These are phyloP conservation scores for Lasioglossum baleicum DNA, from an alignment of 1,140 invertebrate species.

Conservation along the genomic window DNA sequence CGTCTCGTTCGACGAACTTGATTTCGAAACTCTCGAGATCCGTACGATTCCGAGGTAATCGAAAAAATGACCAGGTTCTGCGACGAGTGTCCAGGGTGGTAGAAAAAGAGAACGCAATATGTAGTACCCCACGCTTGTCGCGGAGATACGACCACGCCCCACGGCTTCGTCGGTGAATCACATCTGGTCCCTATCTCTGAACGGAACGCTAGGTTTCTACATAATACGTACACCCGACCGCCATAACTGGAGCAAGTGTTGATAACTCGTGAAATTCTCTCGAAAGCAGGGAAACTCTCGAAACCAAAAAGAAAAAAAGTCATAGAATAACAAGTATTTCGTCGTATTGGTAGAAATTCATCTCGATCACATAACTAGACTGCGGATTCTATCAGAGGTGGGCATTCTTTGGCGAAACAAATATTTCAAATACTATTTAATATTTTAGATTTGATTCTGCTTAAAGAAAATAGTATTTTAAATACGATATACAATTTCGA, in stretches of 20 bases:
- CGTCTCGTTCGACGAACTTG: not conserved
- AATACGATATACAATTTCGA: no score
- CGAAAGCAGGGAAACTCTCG: constrained; percentile 1
- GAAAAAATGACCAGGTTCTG: not conserved
- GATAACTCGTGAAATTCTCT: constrained; percentile 62
- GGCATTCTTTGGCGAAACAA: no score
- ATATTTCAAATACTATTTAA: no score
- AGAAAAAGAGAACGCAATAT: constrained; percentile 38
- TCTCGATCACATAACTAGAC: no score
- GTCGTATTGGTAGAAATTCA: no score
- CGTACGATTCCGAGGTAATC: not conserved
- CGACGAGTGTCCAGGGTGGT: not conserved
- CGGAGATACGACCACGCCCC: constrained; percentile 63
- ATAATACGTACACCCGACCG: constrained; percentile 20
- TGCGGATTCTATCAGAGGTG: no score
- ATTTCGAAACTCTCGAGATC: not conserved
- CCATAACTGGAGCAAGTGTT: constrained; percentile 67
- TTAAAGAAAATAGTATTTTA: no score
- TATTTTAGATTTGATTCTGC: no score
- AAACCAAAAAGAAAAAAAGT: no score
- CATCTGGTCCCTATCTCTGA: constrained; percentile 56
- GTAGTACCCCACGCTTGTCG: constrained; percentile 33
- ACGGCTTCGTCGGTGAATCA: constrained; percentile 66
- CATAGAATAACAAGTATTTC: no score
- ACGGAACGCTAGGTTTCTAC: constrained; percentile 8